A percentile compares a stretch with the other conserved stretches of the same genome.
Evolutionary conservation across 1,140 invertebrate species (phyloP).

Genomic region (Ceratosolen solmsi): DNA sequence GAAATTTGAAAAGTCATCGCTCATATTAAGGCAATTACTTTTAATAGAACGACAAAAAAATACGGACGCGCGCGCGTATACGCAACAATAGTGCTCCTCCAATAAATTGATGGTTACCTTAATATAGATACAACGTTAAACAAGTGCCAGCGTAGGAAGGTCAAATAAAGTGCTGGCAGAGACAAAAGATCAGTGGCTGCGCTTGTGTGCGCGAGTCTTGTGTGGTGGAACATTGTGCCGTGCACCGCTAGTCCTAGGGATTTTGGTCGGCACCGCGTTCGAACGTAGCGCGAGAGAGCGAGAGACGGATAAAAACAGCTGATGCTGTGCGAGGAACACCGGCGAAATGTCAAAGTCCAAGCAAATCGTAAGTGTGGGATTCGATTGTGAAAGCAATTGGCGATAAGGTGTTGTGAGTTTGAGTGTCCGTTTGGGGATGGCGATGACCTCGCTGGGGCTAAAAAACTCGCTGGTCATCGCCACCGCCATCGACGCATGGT

Average conservation of each 20-base stretch:
- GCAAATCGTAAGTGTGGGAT: constrained; percentile 69
- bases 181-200: background rate
- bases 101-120: background rate
- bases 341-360: constrained; percentile 74
- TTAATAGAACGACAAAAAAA: background rate
- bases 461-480: constrained; percentile 31
- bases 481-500: constrained; percentile 34
- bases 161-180: constrained; percentile 8
- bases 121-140: background rate
- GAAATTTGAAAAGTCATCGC: no score
- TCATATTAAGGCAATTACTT: background rate
- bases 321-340: constrained; percentile 67
- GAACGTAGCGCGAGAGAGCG: constrained; percentile 53
- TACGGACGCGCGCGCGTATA: no score
- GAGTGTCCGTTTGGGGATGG: background rate
- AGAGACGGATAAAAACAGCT: constrained; percentile 68
- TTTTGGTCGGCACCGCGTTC: constrained; percentile 54
- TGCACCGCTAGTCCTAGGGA: constrained; percentile 57
- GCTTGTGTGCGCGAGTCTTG: background rate
- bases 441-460: background rate
- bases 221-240: background rate
- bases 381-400: background rate
- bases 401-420: background rate
- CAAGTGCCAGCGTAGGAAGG: constrained; percentile 12
- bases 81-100: background rate